Percentiles rank a stretch among this genome's conserved stretches.
Conservation (phyloP, 2,113 vertebrate species). For the Cottus gobio region DNA sequence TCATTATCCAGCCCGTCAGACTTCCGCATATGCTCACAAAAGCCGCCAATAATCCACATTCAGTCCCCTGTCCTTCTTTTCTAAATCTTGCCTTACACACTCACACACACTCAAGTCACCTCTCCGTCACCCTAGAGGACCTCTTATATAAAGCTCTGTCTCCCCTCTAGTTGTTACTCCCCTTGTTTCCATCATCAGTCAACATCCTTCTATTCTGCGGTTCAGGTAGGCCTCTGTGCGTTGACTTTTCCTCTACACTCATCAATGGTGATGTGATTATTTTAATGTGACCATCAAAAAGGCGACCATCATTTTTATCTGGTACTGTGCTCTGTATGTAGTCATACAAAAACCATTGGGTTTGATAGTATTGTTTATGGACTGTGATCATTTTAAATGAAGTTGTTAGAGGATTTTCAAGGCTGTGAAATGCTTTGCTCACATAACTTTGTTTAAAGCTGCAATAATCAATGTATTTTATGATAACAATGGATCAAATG, state of each 20-base stretch:
- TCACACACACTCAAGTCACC: slow-evolving; percentile 8
- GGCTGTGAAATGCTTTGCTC: neutral
- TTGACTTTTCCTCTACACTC: neutral
- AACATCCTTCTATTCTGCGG: slow-evolving; percentile 18
- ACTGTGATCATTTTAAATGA: neutral
- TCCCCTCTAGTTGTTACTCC: neutral
- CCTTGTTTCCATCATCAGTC: slow-evolving; percentile 12
- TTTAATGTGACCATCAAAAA: neutral
- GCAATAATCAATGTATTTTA: neutral
- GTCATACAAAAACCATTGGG: neutral
- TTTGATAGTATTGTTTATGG: neutral
- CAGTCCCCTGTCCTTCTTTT: slow-evolving; percentile 37
- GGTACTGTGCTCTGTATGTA: neutral
- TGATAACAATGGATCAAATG: neutral
- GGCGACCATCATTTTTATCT: neutral
- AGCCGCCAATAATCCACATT: slow-evolving; percentile 54
- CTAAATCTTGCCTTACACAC: slow-evolving; percentile 9
- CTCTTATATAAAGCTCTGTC: slow-evolving; percentile 55
- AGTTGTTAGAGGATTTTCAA: neutral
- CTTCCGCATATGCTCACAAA: slow-evolving; percentile 55
- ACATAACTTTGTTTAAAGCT: neutral
- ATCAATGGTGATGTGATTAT: neutral
- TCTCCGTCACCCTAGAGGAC: slow-evolving; percentile 28
- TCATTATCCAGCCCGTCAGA: slow-evolving; percentile 61
- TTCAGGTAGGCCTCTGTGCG: slow-evolving; percentile 46